Percentiles rank a stretch among this genome's conserved stretches.
Conservation (phyloP, 2,888 invertebrate genomes). For the Callyntrura sp. region DNA sequence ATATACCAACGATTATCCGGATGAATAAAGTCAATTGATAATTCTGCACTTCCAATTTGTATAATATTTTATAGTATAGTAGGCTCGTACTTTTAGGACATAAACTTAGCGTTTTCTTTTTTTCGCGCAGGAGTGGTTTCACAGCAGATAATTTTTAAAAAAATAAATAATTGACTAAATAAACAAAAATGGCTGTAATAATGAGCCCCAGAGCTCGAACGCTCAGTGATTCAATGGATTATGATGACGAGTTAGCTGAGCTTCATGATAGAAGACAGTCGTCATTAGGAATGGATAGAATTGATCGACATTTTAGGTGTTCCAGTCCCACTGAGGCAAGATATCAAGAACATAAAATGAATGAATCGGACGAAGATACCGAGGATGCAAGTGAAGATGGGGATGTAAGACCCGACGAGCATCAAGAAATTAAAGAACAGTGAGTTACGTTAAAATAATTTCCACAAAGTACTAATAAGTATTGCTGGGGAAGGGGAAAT, state of each 20-base stretch:
- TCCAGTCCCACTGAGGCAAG: constrained; percentile 58
- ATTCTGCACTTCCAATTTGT: neutral
- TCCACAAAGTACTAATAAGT: too few species aligned
- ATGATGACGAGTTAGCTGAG: constrained; percentile 80
- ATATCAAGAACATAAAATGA: constrained; percentile 52
- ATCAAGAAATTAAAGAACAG: constrained; percentile 95
- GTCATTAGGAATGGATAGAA: constrained; percentile 43
- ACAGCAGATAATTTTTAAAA: too few species aligned
- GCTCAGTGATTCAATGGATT: constrained; percentile 82
- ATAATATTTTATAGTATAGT: too few species aligned
- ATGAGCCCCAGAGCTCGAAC: constrained; percentile 68
- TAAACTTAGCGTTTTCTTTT: too few species aligned
- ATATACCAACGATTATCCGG: neutral
- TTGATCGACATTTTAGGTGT: constrained; percentile 57
- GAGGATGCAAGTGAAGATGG: constrained; percentile 95
- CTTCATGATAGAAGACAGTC: constrained; percentile 72
- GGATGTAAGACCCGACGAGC: constrained; percentile 85
- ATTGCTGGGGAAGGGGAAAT: too few species aligned
- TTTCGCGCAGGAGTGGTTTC: too few species aligned
- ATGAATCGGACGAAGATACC: constrained; percentile 89
- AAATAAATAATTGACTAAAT: too few species aligned
- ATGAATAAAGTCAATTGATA: neutral
- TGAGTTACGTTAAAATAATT: constrained; percentile 86
- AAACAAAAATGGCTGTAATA: constrained; percentile 46
- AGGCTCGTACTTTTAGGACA: too few species aligned